A percentile compares a stretch with the other conserved stretches of the same genome.
Conservation (phyloP, 2,113 vertebrate species). For the Corythornis cristatus region DNA sequence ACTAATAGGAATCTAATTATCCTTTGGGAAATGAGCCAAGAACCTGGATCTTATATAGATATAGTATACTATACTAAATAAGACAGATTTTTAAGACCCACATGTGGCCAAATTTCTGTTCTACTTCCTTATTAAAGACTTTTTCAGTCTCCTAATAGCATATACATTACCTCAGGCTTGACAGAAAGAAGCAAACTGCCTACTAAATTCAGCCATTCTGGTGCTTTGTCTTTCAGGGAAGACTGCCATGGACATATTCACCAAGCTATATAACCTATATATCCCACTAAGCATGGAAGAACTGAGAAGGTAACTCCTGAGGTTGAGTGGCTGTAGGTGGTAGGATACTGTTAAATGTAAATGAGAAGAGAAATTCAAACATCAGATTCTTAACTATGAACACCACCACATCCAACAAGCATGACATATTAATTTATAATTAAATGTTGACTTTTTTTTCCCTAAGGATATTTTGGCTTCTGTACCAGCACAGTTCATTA, state of each 20-base stretch:
- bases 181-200: neutral
- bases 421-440: conserved; percentile 31
- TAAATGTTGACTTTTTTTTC: conserved; percentile 22
- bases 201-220: neutral
- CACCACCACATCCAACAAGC: neutral
- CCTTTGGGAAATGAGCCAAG: neutral
- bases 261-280: neutral
- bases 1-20: neutral
- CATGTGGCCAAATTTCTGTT: neutral
- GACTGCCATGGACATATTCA: neutral
- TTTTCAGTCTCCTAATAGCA: neutral
- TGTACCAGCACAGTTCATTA: conserved; percentile 12
- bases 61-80: neutral
- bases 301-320: neutral
- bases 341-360: neutral
- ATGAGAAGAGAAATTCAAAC: conserved; percentile 1
- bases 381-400: neutral
- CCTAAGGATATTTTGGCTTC: conserved; percentile 15
- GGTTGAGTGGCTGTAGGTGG: neutral
- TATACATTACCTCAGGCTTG: neutral
- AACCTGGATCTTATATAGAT: neutral
- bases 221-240: neutral
- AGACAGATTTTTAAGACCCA: neutral
- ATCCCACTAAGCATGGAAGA: neutral
- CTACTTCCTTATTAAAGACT: neutral